Evolutionary conservation across 2,888 invertebrate genomes (phyloP), one percentile per base, ranked within the genome.

Genomic region (Ormyrus pomaceus): DNA sequence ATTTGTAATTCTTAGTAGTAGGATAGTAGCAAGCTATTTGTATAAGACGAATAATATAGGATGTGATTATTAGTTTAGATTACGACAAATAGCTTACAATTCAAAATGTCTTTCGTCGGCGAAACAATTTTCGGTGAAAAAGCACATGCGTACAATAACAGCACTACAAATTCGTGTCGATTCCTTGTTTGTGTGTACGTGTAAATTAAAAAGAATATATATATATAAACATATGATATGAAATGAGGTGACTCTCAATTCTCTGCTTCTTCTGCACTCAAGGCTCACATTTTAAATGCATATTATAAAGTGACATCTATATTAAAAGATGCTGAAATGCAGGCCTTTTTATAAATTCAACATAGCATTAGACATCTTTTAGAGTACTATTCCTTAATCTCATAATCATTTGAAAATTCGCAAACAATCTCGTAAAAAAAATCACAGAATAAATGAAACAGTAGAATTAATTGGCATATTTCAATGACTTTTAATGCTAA

Each of bases 21-120:
- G 73, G 59, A 75, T 78, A 79, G 64, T 76, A 81, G 71, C 76
- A 72, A 79, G 72, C 78, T 81, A 79, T 79, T 76, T 79, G 70
- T 72, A 53, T 58, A 68, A 70, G 65, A 65, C 62, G 66, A 77
- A 71, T 58, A 72, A 81, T 79, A 81, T 61, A 79, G 56, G 59
- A 81, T 68, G 73, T 75, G 77, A 77, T 81, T 77, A 77, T 77
- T 77, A 77, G 69, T 64, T 64, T 68, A 66, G 62, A 65, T 74
- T 77, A 74, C 55, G 58, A 81, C 77, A 77, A 74, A 77, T 77
- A 80, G 80, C 77, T 80, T 80, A 80, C 77, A 66, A 77, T 77
- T 69, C 13, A 77, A 73, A 77, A 68, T 71, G 45, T 72, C 46
- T 76, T 77, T 72, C 69, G 59, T 80, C 59, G 51, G 64, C 77